Conservation (phyloP, 1,140 invertebrate species). For the Solenopsis invicta region DNA sequence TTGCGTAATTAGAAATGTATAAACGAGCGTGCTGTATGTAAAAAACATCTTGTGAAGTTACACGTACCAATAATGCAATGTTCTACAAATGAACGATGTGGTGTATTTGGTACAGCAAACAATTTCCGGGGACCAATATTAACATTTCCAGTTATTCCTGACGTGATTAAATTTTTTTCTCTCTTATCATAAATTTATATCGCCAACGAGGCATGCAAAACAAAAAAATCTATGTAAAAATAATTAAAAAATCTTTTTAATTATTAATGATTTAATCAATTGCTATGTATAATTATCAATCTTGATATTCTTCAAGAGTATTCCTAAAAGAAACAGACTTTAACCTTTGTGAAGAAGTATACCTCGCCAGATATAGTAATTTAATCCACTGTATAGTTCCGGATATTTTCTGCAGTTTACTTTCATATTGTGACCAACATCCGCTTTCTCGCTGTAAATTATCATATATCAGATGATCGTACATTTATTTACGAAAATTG, state of each 20-base stretch:
- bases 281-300: constrained; percentile 7
- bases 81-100: not conserved
- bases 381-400: constrained; percentile 16
- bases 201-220: not conserved
- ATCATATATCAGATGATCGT: constrained; percentile 6
- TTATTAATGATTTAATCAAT: not conserved
- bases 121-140: not conserved
- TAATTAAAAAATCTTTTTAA: not conserved
- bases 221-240: not conserved
- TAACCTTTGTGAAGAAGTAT: constrained; percentile 22
- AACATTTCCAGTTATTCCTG: not conserved
- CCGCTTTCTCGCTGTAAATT: constrained; percentile 37
- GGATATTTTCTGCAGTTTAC: constrained; percentile 38
- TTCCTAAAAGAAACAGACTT: not conserved
- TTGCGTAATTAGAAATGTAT: not conserved
- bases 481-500: not conserved
- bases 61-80: not conserved
- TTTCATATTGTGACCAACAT: constrained; percentile 27
- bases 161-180: not conserved
- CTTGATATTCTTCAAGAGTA: not conserved
- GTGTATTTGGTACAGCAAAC: not conserved
- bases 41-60: not conserved
- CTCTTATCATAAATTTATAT: not conserved
- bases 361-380: constrained; percentile 14
- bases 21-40: not conserved